A percentile compares a stretch with the other conserved stretches of the same genome.
Evolutionary conservation across 1,140 invertebrate species (phyloP).

Genomic region (Rhyacophila brunnea): DNA sequence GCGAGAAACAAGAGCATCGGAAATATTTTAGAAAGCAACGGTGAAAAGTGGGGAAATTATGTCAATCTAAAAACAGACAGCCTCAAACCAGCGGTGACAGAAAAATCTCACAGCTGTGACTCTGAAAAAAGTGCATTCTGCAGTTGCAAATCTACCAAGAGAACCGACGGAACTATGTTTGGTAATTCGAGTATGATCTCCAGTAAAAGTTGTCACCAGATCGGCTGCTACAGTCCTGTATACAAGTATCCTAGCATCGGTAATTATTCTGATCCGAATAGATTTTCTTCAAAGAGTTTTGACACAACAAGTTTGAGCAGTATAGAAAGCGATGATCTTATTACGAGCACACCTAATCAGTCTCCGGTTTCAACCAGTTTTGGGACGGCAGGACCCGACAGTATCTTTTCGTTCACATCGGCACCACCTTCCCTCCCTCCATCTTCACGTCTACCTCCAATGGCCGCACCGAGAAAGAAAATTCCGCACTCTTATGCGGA

Average conservation of each 20-base stretch:
- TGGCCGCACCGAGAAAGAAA: slow-evolving; percentile 38
- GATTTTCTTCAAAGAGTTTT: slow-evolving; percentile 26
- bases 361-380: slow-evolving; percentile 36
- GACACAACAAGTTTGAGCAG: slow-evolving; percentile 31
- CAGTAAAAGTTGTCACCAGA: slow-evolving; percentile 35
- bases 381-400: slow-evolving; percentile 5
- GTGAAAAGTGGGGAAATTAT: slow-evolving; percentile 34
- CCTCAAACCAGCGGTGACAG: slow-evolving; percentile 27
- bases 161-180: background rate
- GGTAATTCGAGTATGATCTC: slow-evolving; percentile 24
- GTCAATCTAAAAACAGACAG: slow-evolving; percentile 32
- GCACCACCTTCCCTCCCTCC: slow-evolving; percentile 46
- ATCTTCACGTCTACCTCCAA: slow-evolving; percentile 44
- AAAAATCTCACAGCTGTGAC: slow-evolving; percentile 27
- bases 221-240: slow-evolving; percentile 49
- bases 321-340: slow-evolving; percentile 26
- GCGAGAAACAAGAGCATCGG: slow-evolving; percentile 32
- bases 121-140: slow-evolving; percentile 27
- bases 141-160: slow-evolving; percentile 23
- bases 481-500: slow-evolving; percentile 50
- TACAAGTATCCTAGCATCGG: slow-evolving; percentile 54
- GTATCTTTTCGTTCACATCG: slow-evolving; percentile 35
- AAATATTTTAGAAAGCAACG: slow-evolving; percentile 28
- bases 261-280: slow-evolving; percentile 39
- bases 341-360: slow-evolving; percentile 33